Conservation (phyloP, 1,140 invertebrate species). For the Chelonus insularis region DNA sequence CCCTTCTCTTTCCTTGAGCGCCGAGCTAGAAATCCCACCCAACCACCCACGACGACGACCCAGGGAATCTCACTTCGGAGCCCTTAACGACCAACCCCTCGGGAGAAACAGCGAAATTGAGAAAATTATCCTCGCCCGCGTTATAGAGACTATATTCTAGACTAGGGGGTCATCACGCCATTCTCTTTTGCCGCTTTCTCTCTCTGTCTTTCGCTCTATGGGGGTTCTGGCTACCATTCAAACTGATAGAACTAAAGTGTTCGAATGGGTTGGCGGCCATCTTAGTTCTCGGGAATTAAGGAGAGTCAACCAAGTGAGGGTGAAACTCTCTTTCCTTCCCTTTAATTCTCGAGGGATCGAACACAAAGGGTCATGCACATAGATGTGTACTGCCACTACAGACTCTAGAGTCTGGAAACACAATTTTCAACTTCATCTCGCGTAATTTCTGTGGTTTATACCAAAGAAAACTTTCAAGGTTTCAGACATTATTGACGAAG, state of each 20-base stretch:
- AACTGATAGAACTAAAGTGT: not conserved
- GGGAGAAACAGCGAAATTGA: conserved; percentile 58
- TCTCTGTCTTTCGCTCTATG: not conserved
- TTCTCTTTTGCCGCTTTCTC: not conserved
- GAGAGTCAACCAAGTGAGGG: not conserved
- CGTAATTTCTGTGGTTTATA: not conserved
- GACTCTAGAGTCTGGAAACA: no score
- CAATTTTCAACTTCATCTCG: not conserved
- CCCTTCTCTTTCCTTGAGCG: conserved; percentile 9
- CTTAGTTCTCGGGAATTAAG: conserved; percentile 21
- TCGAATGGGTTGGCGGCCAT: conserved; percentile 11
- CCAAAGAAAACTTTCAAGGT: not conserved
- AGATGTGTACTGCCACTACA: no score
- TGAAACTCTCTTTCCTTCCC: not conserved
- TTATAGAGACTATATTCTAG: conserved; percentile 19
- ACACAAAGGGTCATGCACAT: not conserved
- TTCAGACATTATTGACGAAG: conserved; percentile 23
- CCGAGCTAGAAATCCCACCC: conserved; percentile 11
- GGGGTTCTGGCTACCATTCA: not conserved
- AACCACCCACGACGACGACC: conserved; percentile 37
- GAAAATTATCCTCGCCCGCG: conserved; percentile 56
- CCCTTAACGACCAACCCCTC: conserved; percentile 57
- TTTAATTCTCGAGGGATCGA: not conserved
- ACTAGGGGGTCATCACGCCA: conserved; percentile 9
- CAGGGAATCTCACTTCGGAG: conserved; percentile 55